A percentile compares a stretch with the other conserved stretches of the same genome.
Evolutionary conservation across 64 coral and sea anemone genomes (phyloP).

Genomic region (Dendronephthya gigantea): DNA sequence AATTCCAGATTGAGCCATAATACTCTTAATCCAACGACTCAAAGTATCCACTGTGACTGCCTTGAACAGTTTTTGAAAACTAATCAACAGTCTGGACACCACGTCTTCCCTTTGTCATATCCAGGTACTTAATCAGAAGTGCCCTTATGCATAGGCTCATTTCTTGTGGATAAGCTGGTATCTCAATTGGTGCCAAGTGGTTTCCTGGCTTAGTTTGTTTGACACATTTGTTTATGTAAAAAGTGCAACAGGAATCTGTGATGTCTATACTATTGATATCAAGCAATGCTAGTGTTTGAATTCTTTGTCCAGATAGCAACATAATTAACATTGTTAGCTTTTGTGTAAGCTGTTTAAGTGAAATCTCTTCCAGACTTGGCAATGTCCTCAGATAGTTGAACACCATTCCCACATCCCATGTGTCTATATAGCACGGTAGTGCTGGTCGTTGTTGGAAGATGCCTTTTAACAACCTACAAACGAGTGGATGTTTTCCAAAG

Average conservation of each 20-base stretch:
- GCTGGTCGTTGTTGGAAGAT: neutral
- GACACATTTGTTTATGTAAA: slow-evolving; percentile 11
- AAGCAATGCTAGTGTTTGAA: neutral
- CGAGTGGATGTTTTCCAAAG: slow-evolving; percentile 1
- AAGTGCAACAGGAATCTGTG: neutral
- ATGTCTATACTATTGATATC: neutral
- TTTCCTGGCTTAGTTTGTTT: slow-evolving; percentile 47
- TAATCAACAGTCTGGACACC: slow-evolving; percentile 22
- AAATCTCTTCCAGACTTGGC: neutral
- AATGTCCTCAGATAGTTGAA: neutral
- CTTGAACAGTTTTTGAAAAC: slow-evolving; percentile 47
- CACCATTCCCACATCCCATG: slow-evolving; percentile 29
- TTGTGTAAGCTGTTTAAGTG: neutral
- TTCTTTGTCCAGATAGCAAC: neutral
- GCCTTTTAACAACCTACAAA: neutral
- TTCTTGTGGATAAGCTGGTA: slow-evolving; percentile 44
- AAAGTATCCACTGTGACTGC: slow-evolving; percentile 24
- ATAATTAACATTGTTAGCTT: neutral
- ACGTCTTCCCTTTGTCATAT: slow-evolving; percentile 12
- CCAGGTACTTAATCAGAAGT: slow-evolving; percentile 32
- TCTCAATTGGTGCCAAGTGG: slow-evolving; percentile 28
- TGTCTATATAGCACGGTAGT: slow-evolving; percentile 12
- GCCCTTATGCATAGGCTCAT: slow-evolving; percentile 30
- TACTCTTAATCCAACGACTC: neutral
- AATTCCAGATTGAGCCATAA: neutral